Conservation (phyloP, 2,888 invertebrate genomes). For the Linnaemya tessellans region DNA sequence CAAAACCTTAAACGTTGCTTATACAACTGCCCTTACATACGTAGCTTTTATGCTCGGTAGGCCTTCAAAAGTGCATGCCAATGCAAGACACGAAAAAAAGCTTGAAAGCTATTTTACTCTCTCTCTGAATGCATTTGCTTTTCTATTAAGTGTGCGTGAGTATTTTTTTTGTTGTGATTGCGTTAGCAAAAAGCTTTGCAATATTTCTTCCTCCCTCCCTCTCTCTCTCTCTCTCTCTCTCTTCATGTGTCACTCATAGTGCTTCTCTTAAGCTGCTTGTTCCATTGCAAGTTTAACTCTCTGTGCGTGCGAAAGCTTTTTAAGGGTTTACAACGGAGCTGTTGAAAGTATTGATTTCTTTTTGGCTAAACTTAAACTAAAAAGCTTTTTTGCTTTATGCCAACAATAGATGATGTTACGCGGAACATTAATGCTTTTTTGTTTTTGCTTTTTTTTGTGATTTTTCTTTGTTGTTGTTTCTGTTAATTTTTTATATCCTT, state of each 20-base stretch:
- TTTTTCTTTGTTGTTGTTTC: constrained; percentile 21
- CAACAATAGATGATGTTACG: constrained; percentile 64
- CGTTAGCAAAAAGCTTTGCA: constrained; percentile 5
- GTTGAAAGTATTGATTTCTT: constrained; percentile 62
- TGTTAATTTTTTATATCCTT: constrained; percentile 69
- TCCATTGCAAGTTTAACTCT: not conserved
- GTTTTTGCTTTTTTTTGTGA: constrained; percentile 7
- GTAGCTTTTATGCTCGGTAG: constrained; percentile 77
- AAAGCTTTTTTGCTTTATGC: constrained; percentile 47
- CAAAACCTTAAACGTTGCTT: constrained; percentile 81
- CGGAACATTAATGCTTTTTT: constrained; percentile 59
- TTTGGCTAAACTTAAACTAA: constrained; percentile 30
- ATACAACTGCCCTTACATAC: constrained; percentile 79
- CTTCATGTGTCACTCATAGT: too few species aligned
- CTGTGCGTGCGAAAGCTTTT: constrained; percentile 73
- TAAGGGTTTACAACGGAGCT: constrained; percentile 59
- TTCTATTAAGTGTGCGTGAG: constrained; percentile 47
- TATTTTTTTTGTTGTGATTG: constrained; percentile 6
- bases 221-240: too few species aligned
- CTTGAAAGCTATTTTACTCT: constrained; percentile 58
- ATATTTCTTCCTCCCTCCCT: not conserved
- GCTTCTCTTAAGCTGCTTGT: too few species aligned
- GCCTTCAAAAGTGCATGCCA: constrained; percentile 71
- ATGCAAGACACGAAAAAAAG: constrained; percentile 65
- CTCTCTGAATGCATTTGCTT: constrained; percentile 54